Evolutionary conservation across 2,797 vertebrate genomes (phyloP).

Genomic region (Pteropus rufus): DNA sequence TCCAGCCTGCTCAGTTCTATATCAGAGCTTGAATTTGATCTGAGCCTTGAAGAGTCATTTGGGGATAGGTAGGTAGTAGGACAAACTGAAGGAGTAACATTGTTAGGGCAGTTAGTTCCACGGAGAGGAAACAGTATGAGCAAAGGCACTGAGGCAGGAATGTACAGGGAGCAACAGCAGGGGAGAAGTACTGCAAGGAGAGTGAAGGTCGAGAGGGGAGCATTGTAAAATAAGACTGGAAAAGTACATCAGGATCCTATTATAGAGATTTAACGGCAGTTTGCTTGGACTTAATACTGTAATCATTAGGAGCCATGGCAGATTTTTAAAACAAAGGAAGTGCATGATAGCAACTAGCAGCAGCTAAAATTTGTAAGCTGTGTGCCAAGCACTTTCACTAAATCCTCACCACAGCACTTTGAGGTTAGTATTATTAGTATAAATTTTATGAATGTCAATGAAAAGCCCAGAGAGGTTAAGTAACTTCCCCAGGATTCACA

Average conservation of each 20-base stretch:
- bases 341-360: neutral
- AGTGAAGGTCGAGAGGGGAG: rapidly evolving
- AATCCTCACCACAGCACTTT: neutral
- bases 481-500: neutral
- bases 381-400: neutral
- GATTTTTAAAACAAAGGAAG: neutral
- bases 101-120: neutral
- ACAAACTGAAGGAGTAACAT: neutral
- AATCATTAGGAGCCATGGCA: neutral
- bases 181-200: neutral
- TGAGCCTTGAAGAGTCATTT: neutral
- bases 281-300: neutral
- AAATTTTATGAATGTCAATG: neutral
- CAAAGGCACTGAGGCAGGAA: neutral
- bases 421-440: neutral
- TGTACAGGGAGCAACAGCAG: neutral
- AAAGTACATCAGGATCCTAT: neutral
- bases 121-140: neutral
- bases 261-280: neutral
- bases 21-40: neutral
- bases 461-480: neutral
- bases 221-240: neutral
- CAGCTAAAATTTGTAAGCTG: neutral
- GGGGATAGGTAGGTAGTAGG: neutral
- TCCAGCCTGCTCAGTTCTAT: neutral